Evolutionary conservation across 2,113 vertebrate genomes (phyloP).

Genomic region (Dipodomys stephensi): DNA sequence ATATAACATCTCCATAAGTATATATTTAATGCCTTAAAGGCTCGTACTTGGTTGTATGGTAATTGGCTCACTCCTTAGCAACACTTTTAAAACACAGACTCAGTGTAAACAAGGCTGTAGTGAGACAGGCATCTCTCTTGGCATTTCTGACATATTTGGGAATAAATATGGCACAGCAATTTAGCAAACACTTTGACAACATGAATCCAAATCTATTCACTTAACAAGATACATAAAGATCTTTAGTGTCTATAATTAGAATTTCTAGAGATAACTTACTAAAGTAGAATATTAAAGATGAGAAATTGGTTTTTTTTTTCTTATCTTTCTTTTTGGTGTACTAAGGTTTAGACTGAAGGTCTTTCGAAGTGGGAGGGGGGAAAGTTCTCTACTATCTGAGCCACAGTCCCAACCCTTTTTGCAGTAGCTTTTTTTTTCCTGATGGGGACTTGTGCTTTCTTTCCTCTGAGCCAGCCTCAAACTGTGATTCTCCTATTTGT

Average conservation of each 20-base stretch:
- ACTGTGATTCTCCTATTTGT: too few species aligned
- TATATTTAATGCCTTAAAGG: neutral
- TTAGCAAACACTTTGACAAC: neutral
- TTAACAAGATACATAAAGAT: neutral
- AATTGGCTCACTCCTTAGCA: neutral
- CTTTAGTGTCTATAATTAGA: neutral
- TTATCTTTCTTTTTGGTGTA: neutral
- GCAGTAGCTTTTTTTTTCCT: too few species aligned
- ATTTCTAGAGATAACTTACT: slow-evolving; percentile 12
- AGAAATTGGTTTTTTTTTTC: neutral
- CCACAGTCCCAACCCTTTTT: too few species aligned
- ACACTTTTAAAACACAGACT: neutral
- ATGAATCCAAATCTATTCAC: neutral
- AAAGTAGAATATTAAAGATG: slow-evolving; percentile 20
- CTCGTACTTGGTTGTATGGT: neutral
- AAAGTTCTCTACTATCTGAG: too few species aligned
- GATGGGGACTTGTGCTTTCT: neutral
- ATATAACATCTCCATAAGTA: slow-evolving; percentile 22
- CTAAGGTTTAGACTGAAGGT: too few species aligned
- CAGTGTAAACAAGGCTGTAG: neutral
- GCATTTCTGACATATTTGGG: neutral
- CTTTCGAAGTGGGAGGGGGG: too few species aligned
- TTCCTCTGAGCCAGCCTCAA: too few species aligned
- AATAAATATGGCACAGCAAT: neutral
- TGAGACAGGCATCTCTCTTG: neutral